Percentiles rank a stretch among this genome's conserved stretches.
Evolutionary conservation across 2,888 invertebrate species (phyloP).

Genomic region (Philonicus albiceps): DNA sequence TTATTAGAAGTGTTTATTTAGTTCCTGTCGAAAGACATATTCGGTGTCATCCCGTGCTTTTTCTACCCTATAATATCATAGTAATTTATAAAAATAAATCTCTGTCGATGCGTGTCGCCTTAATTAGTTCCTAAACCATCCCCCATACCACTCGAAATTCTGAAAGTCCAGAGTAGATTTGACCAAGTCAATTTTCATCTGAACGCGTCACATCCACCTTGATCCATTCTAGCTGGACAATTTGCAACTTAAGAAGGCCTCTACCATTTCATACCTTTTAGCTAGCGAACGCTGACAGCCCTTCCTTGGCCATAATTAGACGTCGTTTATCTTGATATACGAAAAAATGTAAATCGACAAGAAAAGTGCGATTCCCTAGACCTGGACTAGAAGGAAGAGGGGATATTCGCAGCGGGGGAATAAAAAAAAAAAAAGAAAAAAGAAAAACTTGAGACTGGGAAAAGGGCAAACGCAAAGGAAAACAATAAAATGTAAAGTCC

Average conservation of each 20-base stretch:
- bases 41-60: not conserved
- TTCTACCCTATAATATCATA: constrained; percentile 3
- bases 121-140: constrained; percentile 19
- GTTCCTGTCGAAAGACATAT: constrained; percentile 32
- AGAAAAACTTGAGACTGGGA: not conserved
- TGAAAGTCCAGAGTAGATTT: not conserved
- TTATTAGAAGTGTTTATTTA: constrained; percentile 38
- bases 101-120: constrained; percentile 18
- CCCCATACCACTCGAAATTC: not conserved
- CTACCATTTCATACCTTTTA: constrained; percentile 36
- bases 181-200: not conserved
- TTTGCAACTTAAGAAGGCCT: constrained; percentile 35
- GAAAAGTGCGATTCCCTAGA: not conserved
- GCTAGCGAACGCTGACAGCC: constrained; percentile 1
- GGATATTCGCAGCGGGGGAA: not conserved
- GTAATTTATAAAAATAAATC: constrained; percentile 38
- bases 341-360: constrained; percentile 42
- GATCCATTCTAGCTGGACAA: constrained; percentile 12
- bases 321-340: constrained; percentile 38
- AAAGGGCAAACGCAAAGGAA: constrained; percentile 9
- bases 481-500: constrained; percentile 32
- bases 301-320: constrained; percentile 36
- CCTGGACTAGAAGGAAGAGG: not conserved
- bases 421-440: not conserved
- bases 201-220: not conserved